phyloP scores from a whole-genome alignment of 1,140 invertebrate genomes.

The Dolichoris vasculosae region DNA sequence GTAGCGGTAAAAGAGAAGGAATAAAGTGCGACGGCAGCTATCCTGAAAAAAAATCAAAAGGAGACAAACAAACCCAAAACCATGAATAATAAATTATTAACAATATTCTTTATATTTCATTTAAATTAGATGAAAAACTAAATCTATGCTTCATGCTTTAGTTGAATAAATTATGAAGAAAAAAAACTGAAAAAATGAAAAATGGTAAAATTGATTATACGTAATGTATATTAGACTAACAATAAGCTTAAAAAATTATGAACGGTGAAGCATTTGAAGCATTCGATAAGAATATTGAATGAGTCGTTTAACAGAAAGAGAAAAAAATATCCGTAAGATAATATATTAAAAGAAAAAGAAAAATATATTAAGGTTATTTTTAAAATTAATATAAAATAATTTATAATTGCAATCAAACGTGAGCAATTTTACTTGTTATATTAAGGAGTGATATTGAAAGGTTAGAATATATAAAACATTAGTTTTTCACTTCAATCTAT shows the following conservation, averaged over 20 bases:
- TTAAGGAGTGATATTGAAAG: background rate
- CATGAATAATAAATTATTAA: slow-evolving; percentile 38
- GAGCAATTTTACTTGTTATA: background rate
- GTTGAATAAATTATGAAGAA: background rate
- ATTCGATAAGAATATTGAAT: background rate
- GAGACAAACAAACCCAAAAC: slow-evolving; percentile 45
- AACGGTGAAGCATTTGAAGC: background rate
- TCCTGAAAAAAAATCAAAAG: slow-evolving; percentile 71
- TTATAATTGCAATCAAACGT: background rate
- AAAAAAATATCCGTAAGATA: background rate
- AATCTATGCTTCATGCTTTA: slow-evolving; percentile 33
- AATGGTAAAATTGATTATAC: background rate
- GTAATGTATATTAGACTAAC: too few relatives aligned
- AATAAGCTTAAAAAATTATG: too few relatives aligned
- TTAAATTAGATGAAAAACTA: background rate
- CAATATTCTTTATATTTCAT: background rate
- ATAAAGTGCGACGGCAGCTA: slow-evolving; percentile 74
- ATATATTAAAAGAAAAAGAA: background rate
- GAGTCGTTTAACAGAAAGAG: background rate
- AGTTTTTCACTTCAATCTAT: slow-evolving; percentile 17
- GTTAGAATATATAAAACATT: background rate
- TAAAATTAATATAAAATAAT: background rate
- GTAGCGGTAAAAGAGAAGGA: slow-evolving; percentile 30
- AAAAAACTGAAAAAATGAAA: slow-evolving; percentile 5
- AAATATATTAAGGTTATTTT: background rate